phyloP scores from a whole-genome alignment of 1,140 invertebrate species.

The Apis laboriosa region DNA sequence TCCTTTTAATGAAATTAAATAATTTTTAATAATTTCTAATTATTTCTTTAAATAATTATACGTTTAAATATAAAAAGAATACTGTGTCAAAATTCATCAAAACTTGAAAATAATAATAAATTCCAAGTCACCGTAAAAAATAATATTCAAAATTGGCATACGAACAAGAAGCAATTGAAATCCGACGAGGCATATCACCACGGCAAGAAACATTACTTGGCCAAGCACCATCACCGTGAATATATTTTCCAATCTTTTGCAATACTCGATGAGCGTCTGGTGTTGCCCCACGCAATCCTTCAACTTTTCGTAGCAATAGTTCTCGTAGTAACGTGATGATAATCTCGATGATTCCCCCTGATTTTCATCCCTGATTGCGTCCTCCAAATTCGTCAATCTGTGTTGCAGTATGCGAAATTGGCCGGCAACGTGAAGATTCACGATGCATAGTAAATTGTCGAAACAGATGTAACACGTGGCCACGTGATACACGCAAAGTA shows the following conservation, averaged over 20 bases:
- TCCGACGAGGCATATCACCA: constrained; percentile 58
- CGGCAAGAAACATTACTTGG: constrained; percentile 48
- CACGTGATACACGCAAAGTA: constrained; percentile 41
- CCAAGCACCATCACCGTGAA: constrained; percentile 47
- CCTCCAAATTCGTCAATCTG: constrained; percentile 11
- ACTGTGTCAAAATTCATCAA: too few relatives aligned
- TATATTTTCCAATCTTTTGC: constrained; percentile 47
- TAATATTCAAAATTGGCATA: constrained; percentile 14
- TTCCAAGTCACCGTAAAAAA: too few relatives aligned
- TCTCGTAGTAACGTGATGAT: neutral
- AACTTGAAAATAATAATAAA: too few relatives aligned
- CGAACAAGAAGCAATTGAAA: constrained; percentile 59
- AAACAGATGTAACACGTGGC: constrained; percentile 58
- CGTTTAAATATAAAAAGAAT: too few relatives aligned
- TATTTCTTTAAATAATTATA: too few relatives aligned
- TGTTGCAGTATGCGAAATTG: constrained; percentile 63
- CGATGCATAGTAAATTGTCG: constrained; percentile 55
- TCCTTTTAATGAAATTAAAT: too few relatives aligned
- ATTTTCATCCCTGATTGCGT: too few relatives aligned
- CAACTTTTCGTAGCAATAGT: constrained; percentile 6
- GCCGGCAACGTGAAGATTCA: constrained; percentile 45
- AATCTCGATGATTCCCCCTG: too few relatives aligned
- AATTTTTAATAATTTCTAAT: too few relatives aligned
- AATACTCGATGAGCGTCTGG: constrained; percentile 47
- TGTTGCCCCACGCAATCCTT: constrained; percentile 51